Evolutionary conservation across 1,140 invertebrate species (phyloP), one percentile per base, ranked within the genome.

Genomic region (Papilio helenus): DNA sequence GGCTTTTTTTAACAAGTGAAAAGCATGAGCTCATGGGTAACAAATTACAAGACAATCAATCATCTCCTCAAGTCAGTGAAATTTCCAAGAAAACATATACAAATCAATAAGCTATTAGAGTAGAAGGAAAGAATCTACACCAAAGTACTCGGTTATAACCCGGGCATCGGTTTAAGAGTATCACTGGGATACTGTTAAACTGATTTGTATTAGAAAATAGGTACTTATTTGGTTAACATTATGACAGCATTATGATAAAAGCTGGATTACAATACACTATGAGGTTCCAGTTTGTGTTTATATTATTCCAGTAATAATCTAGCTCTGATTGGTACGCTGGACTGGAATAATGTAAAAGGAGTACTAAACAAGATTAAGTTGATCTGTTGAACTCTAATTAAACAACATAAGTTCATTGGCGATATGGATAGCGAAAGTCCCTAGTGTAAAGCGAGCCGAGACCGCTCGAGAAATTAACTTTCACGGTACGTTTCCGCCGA

Each of bases 381-480:
- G 9, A 61, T 61, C 20, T 26, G 10, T 10, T 61, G 23, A 61
- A 61, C 20, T 14, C 39, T 65, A 51, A 72, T 61, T 71, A 46
- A 79, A 77, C 76, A 79, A 68, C 68, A 29, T 34, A 68, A 68
- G 61, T 68, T 68, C 61, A 68, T 68, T 29, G 26, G 26, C 23
- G 61, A 34, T 68, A 76, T 76, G 85, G 80, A 80, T 78, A 89
- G 89, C 89, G 90, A 93, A 92, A 93, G 90, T 91, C 89, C 88
- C 85, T 85, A 86, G 88, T 81, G 85, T 86, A 82, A 83, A 86
- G 84, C 12, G 26, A 68, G 84, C 83, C 83, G 86, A 85, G 85
- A 85, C 86, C 84, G 85, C 86, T 82, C 89, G 89, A 89, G 89
- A 92, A 91, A 89, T 88, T 92, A 90, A 91, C 91, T 93, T 93